Conservation (phyloP, 1,140 invertebrate species). For the Geopemphigus sp. region DNA sequence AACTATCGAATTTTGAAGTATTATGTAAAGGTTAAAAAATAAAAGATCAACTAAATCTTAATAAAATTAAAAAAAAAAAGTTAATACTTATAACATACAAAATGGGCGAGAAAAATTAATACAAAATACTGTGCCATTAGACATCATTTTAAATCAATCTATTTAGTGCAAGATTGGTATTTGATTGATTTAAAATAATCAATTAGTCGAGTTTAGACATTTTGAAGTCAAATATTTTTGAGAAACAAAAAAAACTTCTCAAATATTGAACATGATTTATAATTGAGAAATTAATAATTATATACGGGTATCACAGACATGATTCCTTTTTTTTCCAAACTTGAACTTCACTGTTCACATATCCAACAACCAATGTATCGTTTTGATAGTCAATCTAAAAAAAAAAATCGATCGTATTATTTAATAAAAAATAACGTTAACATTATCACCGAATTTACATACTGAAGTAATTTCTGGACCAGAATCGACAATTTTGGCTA, state of each 20-base stretch:
- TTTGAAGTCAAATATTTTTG: background rate
- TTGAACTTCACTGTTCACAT: constrained; percentile 27
- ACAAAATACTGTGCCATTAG: background rate
- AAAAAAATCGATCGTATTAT: background rate
- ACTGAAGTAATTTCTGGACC: constrained; percentile 44
- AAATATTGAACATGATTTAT: background rate
- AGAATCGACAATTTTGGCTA: constrained; percentile 10
- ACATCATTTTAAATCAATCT: background rate
- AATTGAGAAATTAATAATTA: background rate
- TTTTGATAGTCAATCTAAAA: constrained; percentile 42
- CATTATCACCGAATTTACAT: background rate
- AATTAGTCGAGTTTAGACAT: no score
- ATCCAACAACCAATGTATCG: constrained; percentile 33
- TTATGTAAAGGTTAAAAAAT: no score
- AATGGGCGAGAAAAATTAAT: background rate
- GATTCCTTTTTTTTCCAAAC: constrained; percentile 27
- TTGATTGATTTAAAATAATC: background rate
- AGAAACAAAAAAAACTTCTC: background rate
- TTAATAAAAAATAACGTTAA: background rate
- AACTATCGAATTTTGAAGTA: background rate
- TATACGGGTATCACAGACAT: background rate
- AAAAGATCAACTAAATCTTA: background rate
- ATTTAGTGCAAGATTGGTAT: background rate
- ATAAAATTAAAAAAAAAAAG: background rate
- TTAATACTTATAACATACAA: background rate